Evolutionary conservation across 2,888 invertebrate species (phyloP), one percentile per base, ranked within the genome.

Genomic region (Acrobasis consociella): DNA sequence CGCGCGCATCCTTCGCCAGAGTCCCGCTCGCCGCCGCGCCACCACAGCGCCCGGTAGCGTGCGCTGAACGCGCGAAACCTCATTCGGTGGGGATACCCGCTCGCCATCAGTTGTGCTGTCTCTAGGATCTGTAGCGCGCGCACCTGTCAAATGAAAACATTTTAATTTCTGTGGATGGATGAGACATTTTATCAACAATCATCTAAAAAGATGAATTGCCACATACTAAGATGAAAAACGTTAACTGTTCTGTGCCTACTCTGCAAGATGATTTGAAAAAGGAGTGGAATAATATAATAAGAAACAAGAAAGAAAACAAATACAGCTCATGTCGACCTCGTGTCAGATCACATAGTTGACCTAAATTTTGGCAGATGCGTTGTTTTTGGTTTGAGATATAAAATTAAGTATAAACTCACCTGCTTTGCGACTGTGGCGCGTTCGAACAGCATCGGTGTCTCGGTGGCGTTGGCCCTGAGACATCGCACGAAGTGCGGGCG

Each of bases 401-500:
- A 31, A 31, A 31, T 31, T 2, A 2, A 5, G 2, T 31, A 8
- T 31, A 31, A 31, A 31, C 31, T 8, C 5, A 87, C 90, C 84
- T 99, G 98, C 59, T 96, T 94, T 75, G 97, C 96, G 37, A 98
- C 97, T 1, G 96, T 94, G 65, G 95, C 94, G 53, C 97, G 94
- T 83, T 98, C 98, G 84, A 98, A 97, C 69, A 95, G 93, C 81
- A 96, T 95, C n/a, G 96, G 94, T 62, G 95, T 95, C 87, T 98
- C 97, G 39, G 94, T 94, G 22, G 95, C 94, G 88, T 98, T 98
- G 80, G 97, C 97, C 78, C 98, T 95, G 74, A 99, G 95, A 81
- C 98, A 99, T 65, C 98, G 95, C 72, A 99, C 97, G 91, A 99
- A 99, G 90, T 98, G 98, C 13, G 98, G 98, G 61, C 97, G 94